Evolutionary conservation across 2,888 invertebrate species (phyloP).

Genomic region (Apotomis betuletana): DNA sequence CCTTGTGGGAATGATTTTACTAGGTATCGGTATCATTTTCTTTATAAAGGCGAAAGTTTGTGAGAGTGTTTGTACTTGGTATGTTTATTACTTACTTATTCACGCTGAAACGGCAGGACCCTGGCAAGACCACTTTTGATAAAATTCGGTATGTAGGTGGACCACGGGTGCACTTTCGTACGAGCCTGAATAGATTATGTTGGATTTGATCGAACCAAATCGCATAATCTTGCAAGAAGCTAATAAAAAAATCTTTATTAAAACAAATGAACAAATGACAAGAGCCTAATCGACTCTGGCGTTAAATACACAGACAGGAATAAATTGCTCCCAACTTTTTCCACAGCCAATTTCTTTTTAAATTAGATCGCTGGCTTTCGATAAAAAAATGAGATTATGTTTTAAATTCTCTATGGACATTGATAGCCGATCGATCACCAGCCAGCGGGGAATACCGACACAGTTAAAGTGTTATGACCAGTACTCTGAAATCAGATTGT

Average conservation of each 20-base stretch:
- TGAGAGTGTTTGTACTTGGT: no score
- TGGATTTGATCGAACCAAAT: not conserved
- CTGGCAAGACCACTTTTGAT: no score
- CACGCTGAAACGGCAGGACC: no score
- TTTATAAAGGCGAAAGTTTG: no score
- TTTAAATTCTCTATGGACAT: slow-evolving; percentile 56
- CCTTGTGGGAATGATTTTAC: no score
- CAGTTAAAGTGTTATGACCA: not conserved
- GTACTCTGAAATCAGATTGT: not conserved
- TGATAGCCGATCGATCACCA: slow-evolving; percentile 70
- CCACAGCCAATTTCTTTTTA: slow-evolving; percentile 36
- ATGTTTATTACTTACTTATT: no score
- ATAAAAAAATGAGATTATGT: slow-evolving; percentile 40
- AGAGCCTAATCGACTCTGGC: slow-evolving; percentile 4
- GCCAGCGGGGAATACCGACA: slow-evolving; percentile 33
- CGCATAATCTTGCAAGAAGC: not conserved
- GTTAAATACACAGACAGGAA: slow-evolving; percentile 23
- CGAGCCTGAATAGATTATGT: not conserved
- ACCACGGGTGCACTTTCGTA: no score
- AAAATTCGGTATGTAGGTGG: no score
- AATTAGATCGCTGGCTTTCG: slow-evolving; percentile 39
- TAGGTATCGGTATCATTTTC: no score
- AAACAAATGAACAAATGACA: slow-evolving; percentile 22
- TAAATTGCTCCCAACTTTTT: slow-evolving; percentile 37
- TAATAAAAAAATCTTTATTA: not conserved